Evolutionary conservation across 92 coral and sea anemone species (phyloP), one percentile per base, ranked within the genome.

Genomic region (Anthopleura xanthogrammica): DNA sequence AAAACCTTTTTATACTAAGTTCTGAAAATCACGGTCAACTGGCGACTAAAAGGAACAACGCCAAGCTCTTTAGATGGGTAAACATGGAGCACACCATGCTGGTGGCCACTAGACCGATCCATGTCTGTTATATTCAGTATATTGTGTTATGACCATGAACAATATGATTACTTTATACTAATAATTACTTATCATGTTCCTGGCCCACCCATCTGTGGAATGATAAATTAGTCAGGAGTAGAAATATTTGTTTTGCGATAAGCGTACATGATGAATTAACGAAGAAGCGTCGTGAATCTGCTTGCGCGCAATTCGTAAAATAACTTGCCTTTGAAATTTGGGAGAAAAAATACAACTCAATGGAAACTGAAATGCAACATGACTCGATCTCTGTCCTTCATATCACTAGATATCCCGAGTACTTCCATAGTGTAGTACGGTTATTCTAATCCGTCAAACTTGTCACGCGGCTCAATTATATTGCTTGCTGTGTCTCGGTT

Each of bases 41-140:
- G 36, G 36, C 23, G 70, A 20, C 70, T 4, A 23, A 78, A 56
- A 41, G 17, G 81, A 77, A 77, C 80, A 78, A 78, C 81, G 81
- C 81, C 71, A 78, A 52, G 81, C 9, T 24, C 20, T 78, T 78
- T 48, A 12, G 46, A 46, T 42, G 4, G 36, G 10, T 76, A 76
- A 76, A 76, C 24, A 76, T 16, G 19, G 54, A 11, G 23, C 14
- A 23, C 54, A 54, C 58, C 58, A 54, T 62, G 70, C 12, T 62
- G 70, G 3, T 76, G 57, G 23, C 14, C 39, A 36, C 50, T 16
- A 16, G 52, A 41, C 55, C 39, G 78, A 39, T 39, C 52, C 78
- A 48, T 20, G 41, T 46, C 43, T 78, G n/a, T 48, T 29, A 29
- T 29, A 29, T 29, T 29, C 7, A 48, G 6, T 46, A 46, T 29